phyloP scores from a whole-genome alignment of 2,888 invertebrate species.

The Lypha dubia region DNA sequence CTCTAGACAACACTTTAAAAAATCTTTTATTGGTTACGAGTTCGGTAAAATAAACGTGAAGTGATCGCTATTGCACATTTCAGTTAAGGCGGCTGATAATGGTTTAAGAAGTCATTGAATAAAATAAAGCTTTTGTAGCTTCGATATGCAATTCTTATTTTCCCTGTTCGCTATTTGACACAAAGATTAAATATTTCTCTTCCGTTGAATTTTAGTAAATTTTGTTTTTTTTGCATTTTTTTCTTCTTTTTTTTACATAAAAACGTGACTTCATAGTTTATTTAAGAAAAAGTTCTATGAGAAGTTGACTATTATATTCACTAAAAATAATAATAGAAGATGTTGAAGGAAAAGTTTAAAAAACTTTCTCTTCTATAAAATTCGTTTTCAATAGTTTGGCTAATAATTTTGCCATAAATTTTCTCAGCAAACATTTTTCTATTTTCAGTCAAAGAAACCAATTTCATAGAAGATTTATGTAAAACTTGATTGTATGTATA shows the following conservation, averaged over 20 bases:
- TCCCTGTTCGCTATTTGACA: neutral
- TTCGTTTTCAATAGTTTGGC: constrained; percentile 21
- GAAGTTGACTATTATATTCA: neutral
- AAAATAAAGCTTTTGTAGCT: no score
- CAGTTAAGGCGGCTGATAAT: no score
- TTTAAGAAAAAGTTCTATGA: constrained; percentile 33
- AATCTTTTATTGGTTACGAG: no score
- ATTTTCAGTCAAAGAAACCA: constrained; percentile 9
- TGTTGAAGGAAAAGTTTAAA: neutral
- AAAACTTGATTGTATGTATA: neutral
- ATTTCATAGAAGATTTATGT: constrained; percentile 7
- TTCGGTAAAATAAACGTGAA: no score
- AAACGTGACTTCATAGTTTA: constrained; percentile 64
- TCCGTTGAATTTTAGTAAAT: neutral
- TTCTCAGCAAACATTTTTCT: neutral
- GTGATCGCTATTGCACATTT: no score
- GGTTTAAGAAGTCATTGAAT: no score
- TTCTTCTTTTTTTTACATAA: neutral
- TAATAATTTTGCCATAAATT: constrained; percentile 24
- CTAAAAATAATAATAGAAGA: neutral
- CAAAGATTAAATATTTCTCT: neutral
- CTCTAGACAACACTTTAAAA: no score
- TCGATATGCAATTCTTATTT: neutral
- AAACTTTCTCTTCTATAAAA: neutral
- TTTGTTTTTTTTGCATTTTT: constrained; percentile 10